phyloP scores from a whole-genome alignment of 2,888 invertebrate species.

The Anaspis maculata region DNA sequence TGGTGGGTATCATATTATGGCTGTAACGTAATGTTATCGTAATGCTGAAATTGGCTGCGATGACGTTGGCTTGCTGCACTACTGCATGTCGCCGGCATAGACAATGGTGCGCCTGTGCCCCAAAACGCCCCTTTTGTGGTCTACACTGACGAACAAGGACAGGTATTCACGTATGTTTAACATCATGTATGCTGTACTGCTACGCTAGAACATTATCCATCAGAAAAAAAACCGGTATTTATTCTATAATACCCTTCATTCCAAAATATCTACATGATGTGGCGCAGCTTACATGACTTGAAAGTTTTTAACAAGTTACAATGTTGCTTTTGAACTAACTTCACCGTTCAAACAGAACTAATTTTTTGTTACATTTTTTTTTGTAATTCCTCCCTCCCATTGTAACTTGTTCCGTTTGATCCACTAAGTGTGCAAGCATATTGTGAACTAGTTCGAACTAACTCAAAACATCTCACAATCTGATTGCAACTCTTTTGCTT shows the following conservation, averaged over 20 bases:
- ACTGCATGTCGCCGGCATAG: conserved; percentile 52
- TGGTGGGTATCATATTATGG: conserved; percentile 40
- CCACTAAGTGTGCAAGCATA: conserved; percentile 27
- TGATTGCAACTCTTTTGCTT: conserved; percentile 29
- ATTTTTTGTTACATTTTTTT: conserved; percentile 9
- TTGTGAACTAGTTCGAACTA: conserved; percentile 23
- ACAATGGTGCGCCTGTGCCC: conserved; percentile 64
- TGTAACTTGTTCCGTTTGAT: conserved; percentile 29
- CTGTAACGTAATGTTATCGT: conserved; percentile 43
- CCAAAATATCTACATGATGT: conserved; percentile 15
- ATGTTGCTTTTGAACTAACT: conserved; percentile 18
- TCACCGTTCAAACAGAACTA: neutral
- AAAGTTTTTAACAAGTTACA: conserved; percentile 30
- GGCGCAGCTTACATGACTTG: conserved; percentile 35
- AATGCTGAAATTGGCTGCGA: conserved; percentile 43
- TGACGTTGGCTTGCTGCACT: conserved; percentile 43
- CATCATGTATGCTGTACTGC: conserved; percentile 40
- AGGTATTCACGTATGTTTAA: conserved; percentile 61
- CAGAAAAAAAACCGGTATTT: conserved; percentile 3
- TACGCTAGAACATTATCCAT: conserved; percentile 2
- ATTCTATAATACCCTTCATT: no score
- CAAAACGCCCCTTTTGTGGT: conserved; percentile 88
- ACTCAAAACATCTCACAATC: conserved; percentile 26
- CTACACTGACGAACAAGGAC: conserved; percentile 93
- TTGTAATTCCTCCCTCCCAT: conserved; percentile 17